Evolutionary conservation across 2,113 vertebrate genomes (phyloP).

Genomic region (Cepphus grylle): DNA sequence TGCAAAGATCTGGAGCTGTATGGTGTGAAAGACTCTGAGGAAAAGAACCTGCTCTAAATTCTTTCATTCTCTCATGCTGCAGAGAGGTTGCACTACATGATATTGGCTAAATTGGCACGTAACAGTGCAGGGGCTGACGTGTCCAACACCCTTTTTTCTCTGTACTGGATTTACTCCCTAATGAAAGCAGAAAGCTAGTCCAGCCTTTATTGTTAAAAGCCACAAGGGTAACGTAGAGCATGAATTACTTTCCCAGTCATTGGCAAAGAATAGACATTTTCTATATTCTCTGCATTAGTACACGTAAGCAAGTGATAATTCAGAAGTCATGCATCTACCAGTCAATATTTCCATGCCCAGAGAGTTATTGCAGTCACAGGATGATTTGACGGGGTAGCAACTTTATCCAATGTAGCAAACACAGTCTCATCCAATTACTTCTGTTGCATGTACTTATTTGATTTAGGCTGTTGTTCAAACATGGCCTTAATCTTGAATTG

Average conservation of each 20-base stretch:
- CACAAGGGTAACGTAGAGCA: background rate
- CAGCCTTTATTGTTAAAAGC: background rate
- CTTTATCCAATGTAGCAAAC: background rate
- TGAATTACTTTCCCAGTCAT: background rate
- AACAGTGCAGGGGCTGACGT: background rate
- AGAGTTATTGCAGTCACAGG: background rate
- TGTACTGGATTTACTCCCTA: background rate
- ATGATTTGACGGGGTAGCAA: background rate
- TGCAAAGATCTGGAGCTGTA: background rate
- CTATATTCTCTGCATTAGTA: background rate
- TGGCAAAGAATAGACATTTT: background rate
- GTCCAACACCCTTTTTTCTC: background rate
- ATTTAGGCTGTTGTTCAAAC: background rate
- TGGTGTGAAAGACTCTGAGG: background rate
- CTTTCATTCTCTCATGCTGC: background rate
- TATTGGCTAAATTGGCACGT: slow-evolving; percentile 7
- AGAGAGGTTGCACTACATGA: background rate
- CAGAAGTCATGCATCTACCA: background rate
- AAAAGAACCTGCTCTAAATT: background rate
- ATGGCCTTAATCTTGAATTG: background rate
- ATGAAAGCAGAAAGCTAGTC: background rate
- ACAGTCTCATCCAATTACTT: background rate
- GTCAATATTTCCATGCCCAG: slow-evolving; percentile 16
- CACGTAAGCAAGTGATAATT: background rate
- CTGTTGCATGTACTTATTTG: background rate